Evolutionary conservation across 2,888 invertebrate species (phyloP), one percentile per base, ranked within the genome.

Genomic region (Apamea crenata): DNA sequence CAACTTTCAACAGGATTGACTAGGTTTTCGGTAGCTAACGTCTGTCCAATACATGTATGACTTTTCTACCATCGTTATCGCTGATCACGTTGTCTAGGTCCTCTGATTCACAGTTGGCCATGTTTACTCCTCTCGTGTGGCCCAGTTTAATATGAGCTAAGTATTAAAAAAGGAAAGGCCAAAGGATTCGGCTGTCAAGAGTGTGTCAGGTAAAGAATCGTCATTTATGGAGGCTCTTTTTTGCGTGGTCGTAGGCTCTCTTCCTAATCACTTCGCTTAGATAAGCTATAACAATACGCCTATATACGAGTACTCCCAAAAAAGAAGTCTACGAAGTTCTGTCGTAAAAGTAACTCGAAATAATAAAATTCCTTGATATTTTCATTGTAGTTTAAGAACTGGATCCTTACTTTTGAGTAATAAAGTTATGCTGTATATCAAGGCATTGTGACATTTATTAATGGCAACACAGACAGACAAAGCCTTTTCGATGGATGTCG

Each of bases 401-500:
- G 8, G 0, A 50, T 40, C 5, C 36, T 61, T 50, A 4, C 25
- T 21, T 18, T 47, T 69, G 2, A 50, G 29, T 32, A 32, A 50
- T 14, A 29, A 25, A 70, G 3, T 70, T 36, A 6, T n/a, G 21
- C n/a, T 50, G 14, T 8, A 32, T 47, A 50, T 40, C 40, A 40
- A 7, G 6, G 16, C 14, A 65, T 44, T 47, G n/a, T 40, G 14
- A 67, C 6, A 66, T 68, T 67, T 74, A 85, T 74, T 40, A 66
- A 78, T 76, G n/a, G 65, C 78, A 74, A 77, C 32, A 74, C 32
- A 67, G 21, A 76, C 44, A 70, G 36, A 65, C 40, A 25, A 50
- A 63, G 25, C 59, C 25, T 66, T 72, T 82, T 44, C 40, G 53
- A 67, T 78, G 53, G 76, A 76, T 74, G n/a, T 76, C n/a, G 68